These are phyloP conservation scores for Bombus fervidus DNA, from an alignment of 1,140 invertebrate species.

Conservation along the genomic window DNA sequence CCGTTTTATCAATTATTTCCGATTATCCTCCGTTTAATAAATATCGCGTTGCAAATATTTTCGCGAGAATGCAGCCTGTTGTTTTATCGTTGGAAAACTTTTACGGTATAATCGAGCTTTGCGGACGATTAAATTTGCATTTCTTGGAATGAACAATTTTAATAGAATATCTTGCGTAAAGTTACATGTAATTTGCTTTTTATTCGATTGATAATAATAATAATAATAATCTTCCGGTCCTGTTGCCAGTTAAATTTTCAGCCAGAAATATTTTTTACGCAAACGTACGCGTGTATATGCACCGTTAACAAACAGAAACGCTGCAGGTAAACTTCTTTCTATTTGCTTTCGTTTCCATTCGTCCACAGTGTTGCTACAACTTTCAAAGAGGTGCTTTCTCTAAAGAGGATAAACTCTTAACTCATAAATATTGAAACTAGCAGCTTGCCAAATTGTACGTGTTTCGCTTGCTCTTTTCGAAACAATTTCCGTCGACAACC, in stretches of 20 bases:
- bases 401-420: not conserved
- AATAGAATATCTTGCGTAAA: not conserved
- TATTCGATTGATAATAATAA: too few relatives aligned
- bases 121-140: too few relatives aligned
- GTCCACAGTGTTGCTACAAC: constrained; percentile 1
- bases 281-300: not conserved
- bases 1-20: not conserved
- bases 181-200: not conserved
- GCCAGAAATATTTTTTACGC: not conserved
- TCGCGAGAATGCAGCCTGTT: not conserved
- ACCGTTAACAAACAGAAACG: not conserved
- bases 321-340: not conserved
- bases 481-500: not conserved
- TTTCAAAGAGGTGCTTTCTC: not conserved
- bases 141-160: not conserved
- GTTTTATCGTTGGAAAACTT: not conserved
- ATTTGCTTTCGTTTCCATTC: not conserved
- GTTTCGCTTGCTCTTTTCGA: not conserved
- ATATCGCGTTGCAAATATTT: not conserved
- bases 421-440: constrained; percentile 20
- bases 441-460: not conserved
- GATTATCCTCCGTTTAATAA: not conserved
- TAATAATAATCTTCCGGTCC: too few relatives aligned
- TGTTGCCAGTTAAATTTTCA: not conserved
- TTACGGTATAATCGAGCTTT: not conserved